Percentiles rank a stretch among this genome's conserved stretches.
Conservation (phyloP, 2,113 vertebrate genomes). For the Syngnathus floridae region DNA sequence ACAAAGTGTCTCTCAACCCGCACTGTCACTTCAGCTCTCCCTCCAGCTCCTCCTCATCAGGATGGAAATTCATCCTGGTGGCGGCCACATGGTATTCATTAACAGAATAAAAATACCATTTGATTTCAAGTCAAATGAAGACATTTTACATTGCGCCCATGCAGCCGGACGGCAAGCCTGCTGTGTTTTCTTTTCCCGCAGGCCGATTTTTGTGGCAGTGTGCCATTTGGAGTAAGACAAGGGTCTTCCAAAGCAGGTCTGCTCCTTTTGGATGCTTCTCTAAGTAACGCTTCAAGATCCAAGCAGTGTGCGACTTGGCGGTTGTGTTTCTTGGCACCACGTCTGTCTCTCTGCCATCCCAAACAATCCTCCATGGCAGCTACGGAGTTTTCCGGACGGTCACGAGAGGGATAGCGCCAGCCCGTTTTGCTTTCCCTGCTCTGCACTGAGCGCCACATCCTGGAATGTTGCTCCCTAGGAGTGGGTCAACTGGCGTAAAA, state of each 20-base stretch:
- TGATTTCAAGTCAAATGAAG: conserved; percentile 70
- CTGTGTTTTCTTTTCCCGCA: too few relatives aligned
- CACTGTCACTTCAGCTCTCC: conserved; percentile 29
- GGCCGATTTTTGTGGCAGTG: too few relatives aligned
- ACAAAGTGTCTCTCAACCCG: too few relatives aligned
- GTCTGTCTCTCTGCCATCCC: conserved; percentile 52
- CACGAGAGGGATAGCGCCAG: conserved; percentile 41
- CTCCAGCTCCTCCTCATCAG: conserved; percentile 53
- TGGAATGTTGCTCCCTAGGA: conserved; percentile 40
- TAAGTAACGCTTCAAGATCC: too few relatives aligned
- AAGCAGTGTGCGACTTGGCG: too few relatives aligned
- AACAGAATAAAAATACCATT: conserved; percentile 49
- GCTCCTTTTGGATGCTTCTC: too few relatives aligned
- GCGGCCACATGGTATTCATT: conserved; percentile 68
- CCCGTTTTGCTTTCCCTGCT: conserved; percentile 42
- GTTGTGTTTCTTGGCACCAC: conserved; percentile 46
- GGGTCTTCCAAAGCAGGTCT: too few relatives aligned
- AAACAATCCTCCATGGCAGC: conserved; percentile 47
- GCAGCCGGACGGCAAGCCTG: too few relatives aligned
- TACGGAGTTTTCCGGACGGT: conserved; percentile 47
- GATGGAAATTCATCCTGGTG: conserved; percentile 49
- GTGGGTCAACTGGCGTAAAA: conserved; percentile 43
- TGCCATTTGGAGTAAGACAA: too few relatives aligned
- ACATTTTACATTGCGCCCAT: conserved; percentile 7
- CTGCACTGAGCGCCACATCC: conserved; percentile 45